A percentile compares a stretch with the other conserved stretches of the same genome.
Evolutionary conservation across 2,888 invertebrate species (phyloP).

Genomic region (Resseliella maxima): DNA sequence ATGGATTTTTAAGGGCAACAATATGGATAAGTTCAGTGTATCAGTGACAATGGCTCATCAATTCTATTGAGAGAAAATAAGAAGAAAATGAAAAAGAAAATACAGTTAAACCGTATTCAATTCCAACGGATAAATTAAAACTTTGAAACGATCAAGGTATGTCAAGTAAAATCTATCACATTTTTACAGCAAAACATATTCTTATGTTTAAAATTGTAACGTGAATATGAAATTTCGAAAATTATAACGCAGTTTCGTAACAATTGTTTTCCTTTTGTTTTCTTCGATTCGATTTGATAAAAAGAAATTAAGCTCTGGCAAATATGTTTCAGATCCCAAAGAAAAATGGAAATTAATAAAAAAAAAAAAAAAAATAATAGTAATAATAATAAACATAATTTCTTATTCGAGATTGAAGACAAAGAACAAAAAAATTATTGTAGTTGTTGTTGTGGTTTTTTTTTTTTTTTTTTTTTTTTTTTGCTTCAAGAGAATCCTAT

Average conservation of each 20-base stretch:
- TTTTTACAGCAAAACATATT: background rate
- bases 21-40: background rate
- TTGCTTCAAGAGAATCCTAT: no score
- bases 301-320: background rate
- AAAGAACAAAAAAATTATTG: no score
- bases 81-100: background rate
- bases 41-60: conserved; percentile 24
- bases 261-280: background rate
- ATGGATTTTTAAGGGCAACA: no score
- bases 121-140: no score
- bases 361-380: background rate
- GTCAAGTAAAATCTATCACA: background rate
- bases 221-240: background rate
- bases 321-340: conserved; percentile 43
- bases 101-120: no score
- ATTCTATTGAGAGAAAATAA: background rate
- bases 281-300: background rate
- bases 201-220: background rate
- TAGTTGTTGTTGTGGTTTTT: no score
- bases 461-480: no score
- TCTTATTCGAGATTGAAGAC: no score
- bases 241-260: background rate
- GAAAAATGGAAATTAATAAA: background rate
- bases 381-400: background rate
- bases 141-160: no score